phyloP scores from a whole-genome alignment of 2,113 vertebrate species.

The Chunga burmeisteri region DNA sequence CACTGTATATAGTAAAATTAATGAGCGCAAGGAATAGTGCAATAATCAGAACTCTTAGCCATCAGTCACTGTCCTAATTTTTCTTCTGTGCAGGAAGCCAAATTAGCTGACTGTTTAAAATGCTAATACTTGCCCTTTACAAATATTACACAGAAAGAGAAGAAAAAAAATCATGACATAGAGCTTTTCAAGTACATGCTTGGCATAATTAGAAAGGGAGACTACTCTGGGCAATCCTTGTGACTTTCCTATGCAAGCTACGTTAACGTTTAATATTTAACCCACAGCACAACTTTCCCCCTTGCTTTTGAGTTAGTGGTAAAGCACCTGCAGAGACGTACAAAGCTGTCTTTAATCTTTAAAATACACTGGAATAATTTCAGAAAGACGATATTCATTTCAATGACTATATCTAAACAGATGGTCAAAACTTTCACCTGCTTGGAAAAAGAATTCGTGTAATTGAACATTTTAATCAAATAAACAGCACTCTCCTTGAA shows the following conservation, averaged over 20 bases:
- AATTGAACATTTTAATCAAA: neutral
- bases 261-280: neutral
- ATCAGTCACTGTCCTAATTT: slow-evolving; percentile 49
- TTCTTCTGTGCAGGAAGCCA: neutral
- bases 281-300: neutral
- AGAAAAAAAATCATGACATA: neutral
- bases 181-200: neutral
- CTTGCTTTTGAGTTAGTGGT: neutral
- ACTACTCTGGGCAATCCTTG: neutral
- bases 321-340: neutral
- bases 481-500: neutral
- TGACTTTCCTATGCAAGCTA: neutral
- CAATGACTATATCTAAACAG: neutral
- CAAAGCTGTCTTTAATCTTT: neutral
- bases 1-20: neutral
- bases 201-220: neutral
- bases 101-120: slow-evolving; percentile 64
- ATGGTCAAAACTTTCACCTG: neutral
- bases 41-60: neutral
- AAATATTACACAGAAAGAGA: slow-evolving; percentile 6
- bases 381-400: neutral
- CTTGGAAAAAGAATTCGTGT: neutral
- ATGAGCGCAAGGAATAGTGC: neutral
- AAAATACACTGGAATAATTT: neutral
- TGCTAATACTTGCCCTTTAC: slow-evolving; percentile 60